Base-by-base conservation (phyloP, 2,113 vertebrate genomes). In the Ammodytes dubius region DNA sequence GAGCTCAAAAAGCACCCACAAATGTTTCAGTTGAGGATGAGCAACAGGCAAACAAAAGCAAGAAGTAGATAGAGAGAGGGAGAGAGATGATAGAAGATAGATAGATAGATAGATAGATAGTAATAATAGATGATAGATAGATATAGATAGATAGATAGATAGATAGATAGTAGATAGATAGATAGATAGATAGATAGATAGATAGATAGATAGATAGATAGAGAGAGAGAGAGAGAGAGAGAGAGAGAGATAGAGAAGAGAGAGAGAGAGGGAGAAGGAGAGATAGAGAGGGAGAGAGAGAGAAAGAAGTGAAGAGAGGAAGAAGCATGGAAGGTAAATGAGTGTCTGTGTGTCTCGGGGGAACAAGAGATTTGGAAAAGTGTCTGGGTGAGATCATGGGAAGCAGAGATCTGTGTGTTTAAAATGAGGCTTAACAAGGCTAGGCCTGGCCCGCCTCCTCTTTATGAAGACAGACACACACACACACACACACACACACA, bases 311-410 rank as follows among this genome's bases (percentile, higher is more conserved):
- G 7, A 45, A 50, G 49, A 53, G 61, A 83, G 77, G 66, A 39
- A 47, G 59, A 47, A 56, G 72, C 17, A 27, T 40, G 64, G 57
- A 69, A 80, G 74, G 70, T 74, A 10, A 85, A 68, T 7, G 66
- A 83, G 57, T 53, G 27, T 27, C 27, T 27, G 27, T n/a, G 66
- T 7, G 61, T 74, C 53, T 86, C 52, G 70, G 47, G 59, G 49
- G 47, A 57, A 39, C 9, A 47, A 54, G 71, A 74, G 73, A 76
- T 73, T 72, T 87, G 75, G 77, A 91, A 27, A 80, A 70, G 83
- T 74, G 86, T 79, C 63, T 19, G 74, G 76, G 79, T 91, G 89
- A 89, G 83, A 82, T 93, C 91, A 93, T 91, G 87, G 89, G 90
- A 93, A 91, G 85, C 76, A 14, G 19, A 86, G 75, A 88, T 79